A percentile compares a stretch with the other conserved stretches of the same genome.
phyloP scores from a whole-genome alignment of 35 echinoderm and acorn worm species.

The Heliocidaris tuberculata region DNA sequence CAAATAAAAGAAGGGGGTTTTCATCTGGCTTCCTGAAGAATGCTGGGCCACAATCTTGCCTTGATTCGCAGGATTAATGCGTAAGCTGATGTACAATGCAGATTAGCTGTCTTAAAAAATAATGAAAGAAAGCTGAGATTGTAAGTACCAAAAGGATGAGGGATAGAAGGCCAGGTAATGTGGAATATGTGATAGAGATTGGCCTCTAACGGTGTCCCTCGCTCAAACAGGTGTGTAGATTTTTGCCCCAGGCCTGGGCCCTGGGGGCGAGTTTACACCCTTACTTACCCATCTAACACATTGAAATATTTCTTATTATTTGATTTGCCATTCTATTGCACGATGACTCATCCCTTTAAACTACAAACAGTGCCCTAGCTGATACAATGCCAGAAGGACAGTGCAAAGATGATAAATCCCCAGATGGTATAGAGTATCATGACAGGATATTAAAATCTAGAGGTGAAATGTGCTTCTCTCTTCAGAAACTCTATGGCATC shows the following conservation, averaged over 20 bases:
- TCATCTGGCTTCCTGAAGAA: conserved; percentile 28
- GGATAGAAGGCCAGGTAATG: neutral
- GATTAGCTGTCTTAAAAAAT: conserved; percentile 50
- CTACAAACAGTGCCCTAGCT: neutral
- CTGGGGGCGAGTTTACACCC: neutral
- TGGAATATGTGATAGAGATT: conserved; percentile 4
- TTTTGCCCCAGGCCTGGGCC: conserved; percentile 13
- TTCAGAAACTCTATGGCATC: neutral
- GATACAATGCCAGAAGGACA: neutral
- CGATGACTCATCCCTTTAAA: neutral
- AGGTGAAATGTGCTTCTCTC: neutral
- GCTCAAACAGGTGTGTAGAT: conserved; percentile 27
- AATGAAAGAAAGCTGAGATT: conserved; percentile 47
- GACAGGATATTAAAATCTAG: neutral
- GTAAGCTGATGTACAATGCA: conserved; percentile 50
- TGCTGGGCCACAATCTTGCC: conserved; percentile 32
- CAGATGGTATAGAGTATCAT: neutral
- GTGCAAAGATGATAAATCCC: neutral
- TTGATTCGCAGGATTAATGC: conserved; percentile 51
- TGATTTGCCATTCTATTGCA: neutral
- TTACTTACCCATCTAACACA: neutral
- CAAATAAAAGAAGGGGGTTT: conserved; percentile 23
- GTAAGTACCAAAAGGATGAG: neutral
- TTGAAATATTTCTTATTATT: neutral
- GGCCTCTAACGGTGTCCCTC: conserved; percentile 13